Evolutionary conservation across 1,140 invertebrate genomes (phyloP), one percentile per base, ranked within the genome.

Genomic region (Battus philenor): DNA sequence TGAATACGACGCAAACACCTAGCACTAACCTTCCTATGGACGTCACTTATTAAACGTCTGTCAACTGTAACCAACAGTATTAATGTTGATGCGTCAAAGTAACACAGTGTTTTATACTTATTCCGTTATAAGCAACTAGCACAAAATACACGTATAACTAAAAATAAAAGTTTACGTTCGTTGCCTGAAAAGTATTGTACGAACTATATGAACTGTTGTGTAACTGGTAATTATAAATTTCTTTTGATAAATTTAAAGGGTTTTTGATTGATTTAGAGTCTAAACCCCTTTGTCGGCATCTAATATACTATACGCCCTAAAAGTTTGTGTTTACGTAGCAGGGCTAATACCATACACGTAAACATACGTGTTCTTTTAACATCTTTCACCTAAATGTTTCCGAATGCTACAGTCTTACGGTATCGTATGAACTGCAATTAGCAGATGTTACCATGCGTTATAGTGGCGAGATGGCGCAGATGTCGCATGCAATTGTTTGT

Each of bases 401-500:
- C n/a, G n/a, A n/a, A n/a, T 22, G 20, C 20, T 8, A 22, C 20
- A 4, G 20, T 22, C 20, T 8, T 22, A 22, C 15, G 16, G 12
- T n/a, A n/a, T n/a, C n/a, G 46, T 39, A 65, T 68, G 47, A 36
- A 49, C 47, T 45, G 47, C 59, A 77, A 73, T 77, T 77, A 73
- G 65, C 65, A 66, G 68, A 65, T 75, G 64, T 34, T 45, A 47
- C 20, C 44, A 15, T 6, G 30, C 18, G 27, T 27, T 26, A 46
- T 44, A 44, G 44, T 50, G 34, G 27, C 46, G 20, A 20, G 17
- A 50, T 52, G 59, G 45, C 54, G 67, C 75, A 84, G 75, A 80
- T 79, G 77, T 62, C 57, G 43, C 33, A 29, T 45, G 39, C 66
- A 62, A 71, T 79, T 77, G 73, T 72, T 68, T 69, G 72, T 67